These are phyloP conservation scores for Drosophila willistoni DNA, from an alignment of 1,140 invertebrate species.

Conservation along the genomic window DNA sequence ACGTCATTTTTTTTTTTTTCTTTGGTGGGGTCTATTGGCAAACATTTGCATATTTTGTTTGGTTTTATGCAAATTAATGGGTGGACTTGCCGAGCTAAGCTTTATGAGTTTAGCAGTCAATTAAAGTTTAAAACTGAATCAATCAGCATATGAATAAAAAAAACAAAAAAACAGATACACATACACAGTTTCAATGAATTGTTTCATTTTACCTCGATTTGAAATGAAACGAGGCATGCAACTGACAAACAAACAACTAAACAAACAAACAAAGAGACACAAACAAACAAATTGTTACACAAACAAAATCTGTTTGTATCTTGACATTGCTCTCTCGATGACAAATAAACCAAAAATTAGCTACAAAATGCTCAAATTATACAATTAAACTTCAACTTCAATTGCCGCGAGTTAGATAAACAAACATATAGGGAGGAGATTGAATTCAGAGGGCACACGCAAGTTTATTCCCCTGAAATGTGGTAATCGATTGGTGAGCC, in stretches of 20 bases:
- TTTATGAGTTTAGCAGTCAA: constrained; percentile 31
- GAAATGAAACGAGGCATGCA: constrained; percentile 56
- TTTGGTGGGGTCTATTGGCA: constrained; percentile 30
- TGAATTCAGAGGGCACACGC: constrained; percentile 24
- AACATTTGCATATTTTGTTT: constrained; percentile 68
- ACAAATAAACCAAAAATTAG: constrained; percentile 49
- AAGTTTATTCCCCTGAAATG: constrained; percentile 47
- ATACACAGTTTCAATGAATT: background rate
- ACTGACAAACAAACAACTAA: constrained; percentile 46
- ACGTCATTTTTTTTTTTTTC: constrained; percentile 25
- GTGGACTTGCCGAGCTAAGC: background rate
- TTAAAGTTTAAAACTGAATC: constrained; percentile 30
- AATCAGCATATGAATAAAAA: background rate
- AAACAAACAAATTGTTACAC: constrained; percentile 56
- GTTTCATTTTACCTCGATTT: constrained; percentile 46
- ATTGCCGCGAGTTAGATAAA: constrained; percentile 37
- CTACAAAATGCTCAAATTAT: constrained; percentile 61
- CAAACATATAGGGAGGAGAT: background rate
- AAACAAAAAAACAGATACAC: background rate
- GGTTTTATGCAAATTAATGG: constrained; percentile 65
- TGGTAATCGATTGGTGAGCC: constrained; percentile 65
- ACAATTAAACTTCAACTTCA: constrained; percentile 76
- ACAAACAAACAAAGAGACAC: constrained; percentile 44
- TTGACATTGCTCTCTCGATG: constrained; percentile 1
- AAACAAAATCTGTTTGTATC: constrained; percentile 34